phyloP scores from a whole-genome alignment of 2,888 invertebrate genomes.

The Anthoptus insignis region DNA sequence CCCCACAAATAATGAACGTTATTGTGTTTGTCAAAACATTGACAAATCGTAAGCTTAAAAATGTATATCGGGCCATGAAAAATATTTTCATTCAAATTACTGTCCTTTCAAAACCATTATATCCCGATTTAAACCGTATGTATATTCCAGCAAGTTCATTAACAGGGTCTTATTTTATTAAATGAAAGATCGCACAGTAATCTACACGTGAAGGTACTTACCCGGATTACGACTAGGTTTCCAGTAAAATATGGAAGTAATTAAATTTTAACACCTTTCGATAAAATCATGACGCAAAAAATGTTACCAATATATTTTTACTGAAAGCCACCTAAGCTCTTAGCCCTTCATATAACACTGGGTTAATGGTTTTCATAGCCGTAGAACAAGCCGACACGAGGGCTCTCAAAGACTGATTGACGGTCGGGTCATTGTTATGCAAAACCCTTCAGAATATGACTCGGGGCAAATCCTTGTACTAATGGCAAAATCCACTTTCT shows the following conservation, averaged over 20 bases:
- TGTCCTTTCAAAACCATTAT: neutral
- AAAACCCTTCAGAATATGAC: constrained; percentile 34
- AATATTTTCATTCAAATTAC: too few relatives aligned
- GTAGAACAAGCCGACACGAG: constrained; percentile 13
- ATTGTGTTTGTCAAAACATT: too few relatives aligned
- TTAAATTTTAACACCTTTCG: constrained; percentile 1
- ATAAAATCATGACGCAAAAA: neutral
- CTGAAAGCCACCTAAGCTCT: constrained; percentile 3
- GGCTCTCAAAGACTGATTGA: constrained; percentile 25
- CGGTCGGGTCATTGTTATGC: constrained; percentile 36
- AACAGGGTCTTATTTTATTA: neutral
- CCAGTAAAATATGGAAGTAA: neutral
- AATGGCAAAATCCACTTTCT: constrained; percentile 29
- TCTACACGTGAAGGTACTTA: neutral
- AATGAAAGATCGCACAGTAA: neutral
- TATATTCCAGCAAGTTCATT: neutral
- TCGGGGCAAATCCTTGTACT: constrained; percentile 24
- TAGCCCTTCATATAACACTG: neutral
- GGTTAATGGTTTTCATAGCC: constrained; percentile 23
- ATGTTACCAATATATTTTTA: constrained; percentile 1
- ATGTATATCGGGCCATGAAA: too few relatives aligned
- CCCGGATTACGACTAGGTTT: neutral
- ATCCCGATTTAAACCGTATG: neutral
- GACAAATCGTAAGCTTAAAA: too few relatives aligned
- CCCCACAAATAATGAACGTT: too few relatives aligned